Conservation (phyloP, 2,797 vertebrate genomes). For the Pseudochromis fuscus region DNA sequence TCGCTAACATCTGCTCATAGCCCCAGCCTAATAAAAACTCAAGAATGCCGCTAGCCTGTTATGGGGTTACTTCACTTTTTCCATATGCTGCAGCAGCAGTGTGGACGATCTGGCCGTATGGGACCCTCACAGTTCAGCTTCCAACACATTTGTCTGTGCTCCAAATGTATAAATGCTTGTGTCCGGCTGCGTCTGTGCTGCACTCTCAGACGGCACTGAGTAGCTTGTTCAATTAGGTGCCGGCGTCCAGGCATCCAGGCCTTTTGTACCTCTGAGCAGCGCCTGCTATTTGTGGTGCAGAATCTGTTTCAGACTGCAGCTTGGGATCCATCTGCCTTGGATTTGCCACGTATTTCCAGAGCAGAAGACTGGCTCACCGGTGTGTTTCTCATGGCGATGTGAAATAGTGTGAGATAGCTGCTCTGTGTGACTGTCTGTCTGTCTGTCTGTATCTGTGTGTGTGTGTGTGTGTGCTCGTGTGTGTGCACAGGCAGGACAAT, state of each 20-base stretch:
- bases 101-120: slow-evolving; percentile 44
- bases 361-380: slow-evolving; percentile 62
- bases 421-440: slow-evolving; percentile 46
- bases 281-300: slow-evolving; percentile 45
- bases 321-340: slow-evolving; percentile 68
- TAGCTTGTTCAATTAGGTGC: slow-evolving; percentile 9
- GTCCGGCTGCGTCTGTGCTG: slow-evolving; percentile 24
- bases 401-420: slow-evolving; percentile 75
- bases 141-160: slow-evolving; percentile 18
- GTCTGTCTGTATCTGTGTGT: slow-evolving; percentile 13
- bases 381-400: slow-evolving; percentile 75
- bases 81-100: slow-evolving; percentile 65
- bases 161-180: slow-evolving; percentile 47
- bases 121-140: slow-evolving; percentile 39
- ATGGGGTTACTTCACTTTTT: slow-evolving; percentile 77
- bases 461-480: slow-evolving; percentile 9
- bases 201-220: slow-evolving; percentile 12
- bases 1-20: slow-evolving; percentile 72
- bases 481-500: slow-evolving; percentile 65
- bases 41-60: slow-evolving; percentile 72
- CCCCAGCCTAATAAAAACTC: slow-evolving; percentile 72
- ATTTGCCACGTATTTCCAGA: slow-evolving; percentile 75
- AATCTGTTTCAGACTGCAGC: slow-evolving; percentile 63
- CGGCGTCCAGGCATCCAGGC: slow-evolving; percentile 22
- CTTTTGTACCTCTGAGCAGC: slow-evolving; percentile 46